Percentiles rank a stretch among this genome's conserved stretches.
phyloP scores from a whole-genome alignment of 2,888 invertebrate genomes.

The Pseudococcus jackbeardsleyi region DNA sequence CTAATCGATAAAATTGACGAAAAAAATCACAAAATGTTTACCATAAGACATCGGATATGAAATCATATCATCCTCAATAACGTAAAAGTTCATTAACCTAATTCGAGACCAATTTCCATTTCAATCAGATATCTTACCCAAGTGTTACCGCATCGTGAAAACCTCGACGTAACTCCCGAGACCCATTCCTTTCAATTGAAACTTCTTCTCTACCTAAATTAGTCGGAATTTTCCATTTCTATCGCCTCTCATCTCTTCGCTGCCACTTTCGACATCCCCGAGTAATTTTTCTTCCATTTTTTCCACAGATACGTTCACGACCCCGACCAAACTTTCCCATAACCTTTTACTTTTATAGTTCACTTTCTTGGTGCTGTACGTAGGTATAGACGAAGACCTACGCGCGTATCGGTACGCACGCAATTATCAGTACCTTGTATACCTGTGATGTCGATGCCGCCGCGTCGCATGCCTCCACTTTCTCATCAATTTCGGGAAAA shows the following conservation, averaged over 20 bases:
- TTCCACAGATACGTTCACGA: not conserved
- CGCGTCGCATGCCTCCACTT: not conserved
- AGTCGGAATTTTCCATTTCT: not conserved
- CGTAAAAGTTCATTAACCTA: not conserved
- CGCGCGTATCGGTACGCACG: not conserved
- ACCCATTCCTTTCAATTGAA: not conserved
- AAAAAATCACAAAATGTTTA: too few species aligned
- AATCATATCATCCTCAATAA: too few species aligned
- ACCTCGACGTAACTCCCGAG: not conserved
- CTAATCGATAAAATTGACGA: too few species aligned
- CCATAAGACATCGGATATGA: too few species aligned
- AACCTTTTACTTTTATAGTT: not conserved
- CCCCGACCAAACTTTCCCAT: not conserved
- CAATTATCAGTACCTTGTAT: not conserved
- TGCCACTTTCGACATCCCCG: not conserved
- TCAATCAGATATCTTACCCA: not conserved
- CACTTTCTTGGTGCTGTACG: not conserved
- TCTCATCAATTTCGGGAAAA: slow-evolving; percentile 20
- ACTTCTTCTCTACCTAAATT: not conserved
- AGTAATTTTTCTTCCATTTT: not conserved
- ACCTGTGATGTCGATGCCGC: not conserved
- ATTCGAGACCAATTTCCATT: not conserved
- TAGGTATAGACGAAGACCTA: not conserved
- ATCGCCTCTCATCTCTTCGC: not conserved
- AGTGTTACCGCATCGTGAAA: not conserved